phyloP scores from a whole-genome alignment of 2,888 invertebrate species.

The Pandemis corylana region DNA sequence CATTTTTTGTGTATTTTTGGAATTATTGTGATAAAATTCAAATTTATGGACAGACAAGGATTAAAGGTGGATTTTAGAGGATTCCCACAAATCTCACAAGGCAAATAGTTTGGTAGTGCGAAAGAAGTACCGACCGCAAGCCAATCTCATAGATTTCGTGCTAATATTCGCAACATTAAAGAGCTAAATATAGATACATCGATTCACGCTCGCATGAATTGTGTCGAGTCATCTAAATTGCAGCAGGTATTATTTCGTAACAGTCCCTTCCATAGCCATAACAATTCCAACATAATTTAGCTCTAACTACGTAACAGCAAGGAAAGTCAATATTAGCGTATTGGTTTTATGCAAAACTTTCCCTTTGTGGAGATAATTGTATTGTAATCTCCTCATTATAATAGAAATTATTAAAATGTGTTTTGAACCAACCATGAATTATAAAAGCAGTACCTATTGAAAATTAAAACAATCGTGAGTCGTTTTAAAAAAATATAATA shows the following conservation, averaged over 20 bases:
- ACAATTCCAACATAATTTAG: conserved; percentile 22
- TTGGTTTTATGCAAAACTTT: conserved; percentile 36
- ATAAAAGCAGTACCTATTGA: neutral
- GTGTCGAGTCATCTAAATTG: conserved; percentile 3
- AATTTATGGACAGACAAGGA: too few species aligned
- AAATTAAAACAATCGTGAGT: neutral
- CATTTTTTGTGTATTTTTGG: too few species aligned
- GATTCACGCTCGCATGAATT: neutral
- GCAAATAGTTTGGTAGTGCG: too few species aligned
- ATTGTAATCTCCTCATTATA: conserved; percentile 16
- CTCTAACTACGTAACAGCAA: conserved; percentile 31
- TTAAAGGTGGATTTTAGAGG: too few species aligned
- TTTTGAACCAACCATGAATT: neutral
- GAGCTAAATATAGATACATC: neutral
- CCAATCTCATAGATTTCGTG: neutral
- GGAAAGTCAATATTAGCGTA: conserved; percentile 29
- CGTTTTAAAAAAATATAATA: neutral
- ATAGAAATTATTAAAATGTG: conserved; percentile 1
- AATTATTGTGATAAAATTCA: too few species aligned
- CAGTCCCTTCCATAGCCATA: conserved; percentile 13
- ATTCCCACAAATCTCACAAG: too few species aligned
- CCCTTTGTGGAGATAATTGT: conserved; percentile 27
- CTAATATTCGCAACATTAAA: neutral
- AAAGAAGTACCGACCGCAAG: neutral
- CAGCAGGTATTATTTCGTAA: conserved; percentile 13